Conservation (phyloP, 2,797 vertebrate genomes). For the Micromesistius poutassou region DNA sequence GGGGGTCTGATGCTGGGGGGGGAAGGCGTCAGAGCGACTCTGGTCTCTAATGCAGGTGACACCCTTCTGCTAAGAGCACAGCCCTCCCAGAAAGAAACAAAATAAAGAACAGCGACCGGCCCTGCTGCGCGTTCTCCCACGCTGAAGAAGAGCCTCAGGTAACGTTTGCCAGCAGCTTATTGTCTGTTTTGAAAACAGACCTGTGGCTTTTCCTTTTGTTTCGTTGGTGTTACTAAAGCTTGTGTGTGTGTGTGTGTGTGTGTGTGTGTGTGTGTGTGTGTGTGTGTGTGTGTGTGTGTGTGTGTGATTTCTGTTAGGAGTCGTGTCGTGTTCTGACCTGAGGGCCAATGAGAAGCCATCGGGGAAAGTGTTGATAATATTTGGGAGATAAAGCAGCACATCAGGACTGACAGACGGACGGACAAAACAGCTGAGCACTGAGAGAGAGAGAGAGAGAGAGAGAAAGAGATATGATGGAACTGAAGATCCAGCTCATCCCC, state of each 20-base stretch:
- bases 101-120: background rate
- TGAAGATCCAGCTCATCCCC: slow-evolving; percentile 76
- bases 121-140: background rate
- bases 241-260: slow-evolving; percentile 1
- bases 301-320: background rate
- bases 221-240: background rate
- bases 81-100: background rate
- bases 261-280: slow-evolving; percentile 2
- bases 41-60: slow-evolving; percentile 61
- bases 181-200: background rate
- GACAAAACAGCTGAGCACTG: slow-evolving; percentile 4
- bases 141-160: background rate
- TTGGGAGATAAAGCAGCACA: background rate
- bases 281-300: background rate
- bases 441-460: slow-evolving; percentile 1
- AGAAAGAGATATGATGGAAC: slow-evolving; percentile 70
- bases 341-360: background rate
- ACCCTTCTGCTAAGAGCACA: slow-evolving; percentile 16
- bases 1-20: slow-evolving; percentile 29
- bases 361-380: background rate
- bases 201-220: background rate
- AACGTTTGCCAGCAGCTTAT: background rate
- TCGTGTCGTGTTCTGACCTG: background rate
- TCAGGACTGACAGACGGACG: slow-evolving; percentile 13
- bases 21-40: slow-evolving; percentile 51